Base-by-base conservation (phyloP, 2,888 invertebrate genomes). In the Priocnemis perturbator region DNA sequence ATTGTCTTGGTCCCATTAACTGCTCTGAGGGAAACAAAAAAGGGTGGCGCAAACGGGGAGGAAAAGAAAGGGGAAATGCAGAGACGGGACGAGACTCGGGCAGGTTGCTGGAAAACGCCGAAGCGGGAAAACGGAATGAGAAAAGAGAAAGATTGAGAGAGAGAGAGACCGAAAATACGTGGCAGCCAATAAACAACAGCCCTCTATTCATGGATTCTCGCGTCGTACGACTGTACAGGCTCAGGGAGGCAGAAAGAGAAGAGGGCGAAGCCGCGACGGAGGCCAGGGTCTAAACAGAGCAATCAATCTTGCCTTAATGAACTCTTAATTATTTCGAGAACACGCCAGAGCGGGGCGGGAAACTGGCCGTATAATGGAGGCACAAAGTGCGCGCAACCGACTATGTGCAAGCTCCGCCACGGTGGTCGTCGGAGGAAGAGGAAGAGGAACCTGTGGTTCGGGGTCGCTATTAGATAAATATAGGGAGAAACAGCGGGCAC, bases 321-420 rank as follows among this genome's bases (percentile, higher is more conserved):
- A 88, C 88, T 87, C 86, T 87, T 88, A 87, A 88, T 88, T 88
- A 88, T 88, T 88, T 88, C 83, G 87, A 86, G 85, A 87, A 88
- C 79, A 79, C 72, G 72, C 69, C 61, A 64, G 71, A 73, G 65
- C 71, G 77, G 79, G 76, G 78, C 80, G 83, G 83, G 85, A 86
- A 88, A 87, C 85, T 87, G 87, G 78, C 86, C 87, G 85, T 88
- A 87, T 87, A 88, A 88, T 87, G 85, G 86, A 81, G 83, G 87
- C 85, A 85, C 84, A 86, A 87, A 88, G 87, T 87, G 85, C 84
- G 85, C 84, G 83, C 84, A 78, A 83, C 84, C 82, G 78, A 81
- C 71, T 77, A 76, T 76, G 80, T 79, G 79, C 81, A 70, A 64
- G 64, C 47, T 15, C 47, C 17, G 26, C 26, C 47, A 47, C 47